Evolutionary conservation across 2,888 invertebrate species (phyloP).

Genomic region (Poecilobothrus nobilitatus): DNA sequence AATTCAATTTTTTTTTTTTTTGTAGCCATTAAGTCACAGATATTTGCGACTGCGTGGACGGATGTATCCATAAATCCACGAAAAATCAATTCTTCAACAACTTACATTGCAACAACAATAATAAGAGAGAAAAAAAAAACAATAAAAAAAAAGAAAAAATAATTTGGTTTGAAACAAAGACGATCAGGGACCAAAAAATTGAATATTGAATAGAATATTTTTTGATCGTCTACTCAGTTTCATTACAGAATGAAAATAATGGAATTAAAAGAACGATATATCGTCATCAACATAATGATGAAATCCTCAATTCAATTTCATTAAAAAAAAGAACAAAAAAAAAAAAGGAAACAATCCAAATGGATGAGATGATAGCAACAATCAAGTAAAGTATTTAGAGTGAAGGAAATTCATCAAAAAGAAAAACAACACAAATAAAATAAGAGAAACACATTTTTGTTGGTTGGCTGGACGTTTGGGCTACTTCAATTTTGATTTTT

Average conservation of each 20-base stretch:
- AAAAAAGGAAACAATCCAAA: conserved; percentile 8
- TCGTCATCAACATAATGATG: no score
- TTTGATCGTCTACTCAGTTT: no score
- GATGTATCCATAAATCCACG: conserved; percentile 3
- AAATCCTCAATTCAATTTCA: no score
- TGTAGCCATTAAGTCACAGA: background rate
- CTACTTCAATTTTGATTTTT: no score
- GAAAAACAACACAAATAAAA: no score
- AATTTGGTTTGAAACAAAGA: background rate
- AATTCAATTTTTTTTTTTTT: background rate
- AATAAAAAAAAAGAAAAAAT: background rate
- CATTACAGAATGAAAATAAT: no score
- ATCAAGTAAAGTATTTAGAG: no score
- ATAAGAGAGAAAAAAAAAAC: background rate
- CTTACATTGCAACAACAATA: background rate
- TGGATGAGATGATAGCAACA: no score
- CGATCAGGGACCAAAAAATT: background rate
- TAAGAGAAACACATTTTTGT: no score
- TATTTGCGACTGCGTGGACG: conserved; percentile 6
- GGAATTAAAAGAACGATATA: no score
- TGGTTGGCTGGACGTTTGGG: no score
- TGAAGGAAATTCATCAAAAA: no score
- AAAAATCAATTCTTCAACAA: background rate
- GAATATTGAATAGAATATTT: background rate
- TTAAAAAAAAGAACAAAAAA: conserved; percentile 19